Percentiles rank a stretch among this genome's conserved stretches.
These are phyloP conservation scores for Microctenopoma lineatum DNA, from an alignment of 2,797 vertebrate species.

Conservation along the genomic window DNA sequence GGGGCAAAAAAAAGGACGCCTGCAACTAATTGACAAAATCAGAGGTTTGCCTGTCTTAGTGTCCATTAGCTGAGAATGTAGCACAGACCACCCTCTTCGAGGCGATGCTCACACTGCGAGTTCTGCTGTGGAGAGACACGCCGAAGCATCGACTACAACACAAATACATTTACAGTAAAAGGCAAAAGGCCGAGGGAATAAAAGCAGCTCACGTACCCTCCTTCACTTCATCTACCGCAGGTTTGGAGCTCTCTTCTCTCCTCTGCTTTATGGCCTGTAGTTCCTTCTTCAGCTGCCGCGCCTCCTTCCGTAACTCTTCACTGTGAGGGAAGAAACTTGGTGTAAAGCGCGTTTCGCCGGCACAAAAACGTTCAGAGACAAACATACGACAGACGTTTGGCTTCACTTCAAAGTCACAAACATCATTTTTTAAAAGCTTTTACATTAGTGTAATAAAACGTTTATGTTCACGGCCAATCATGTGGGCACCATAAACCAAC, in stretches of 20 bases:
- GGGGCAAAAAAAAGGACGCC: slow-evolving; percentile 30
- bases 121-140: not conserved
- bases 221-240: slow-evolving; percentile 75
- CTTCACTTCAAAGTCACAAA: not conserved
- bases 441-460: no score
- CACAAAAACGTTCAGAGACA: not conserved
- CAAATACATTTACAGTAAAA: slow-evolving; percentile 25
- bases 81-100: slow-evolving; percentile 61
- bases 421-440: no score
- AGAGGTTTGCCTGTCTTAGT: slow-evolving; percentile 63
- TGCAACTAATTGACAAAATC: slow-evolving; percentile 75
- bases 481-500: slow-evolving; percentile 41
- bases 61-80: slow-evolving; percentile 71
- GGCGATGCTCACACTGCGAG: slow-evolving; percentile 33
- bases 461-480: slow-evolving; percentile 40
- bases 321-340: slow-evolving; percentile 78
- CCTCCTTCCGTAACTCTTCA: slow-evolving; percentile 94
- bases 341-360: no score
- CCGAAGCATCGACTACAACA: slow-evolving; percentile 11
- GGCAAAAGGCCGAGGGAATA: slow-evolving; percentile 1
- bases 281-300: slow-evolving; percentile 92
- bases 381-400: slow-evolving; percentile 14
- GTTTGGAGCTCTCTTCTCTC: slow-evolving; percentile 84
- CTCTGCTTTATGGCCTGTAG: slow-evolving; percentile 93
- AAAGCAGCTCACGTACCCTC: slow-evolving; percentile 82